Base-by-base conservation (phyloP, 2,888 invertebrate genomes). In the Drosophila borborema region DNA sequence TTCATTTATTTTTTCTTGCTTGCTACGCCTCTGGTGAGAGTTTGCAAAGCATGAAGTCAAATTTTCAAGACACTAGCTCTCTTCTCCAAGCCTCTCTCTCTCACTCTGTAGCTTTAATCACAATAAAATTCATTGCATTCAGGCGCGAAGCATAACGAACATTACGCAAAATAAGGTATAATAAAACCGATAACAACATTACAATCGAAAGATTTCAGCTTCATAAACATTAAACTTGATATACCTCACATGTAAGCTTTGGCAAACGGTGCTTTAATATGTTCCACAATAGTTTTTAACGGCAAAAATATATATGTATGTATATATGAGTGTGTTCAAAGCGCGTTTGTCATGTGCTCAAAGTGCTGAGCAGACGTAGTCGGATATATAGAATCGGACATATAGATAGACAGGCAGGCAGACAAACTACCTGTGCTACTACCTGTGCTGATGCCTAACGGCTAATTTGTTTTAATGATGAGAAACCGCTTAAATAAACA, bases 391-490 rank as follows among this genome's bases (percentile, higher is more conserved):
- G 61, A 67, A 55, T 67, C 59, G n/a, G 34, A 70, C 59, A 31
- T 41, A 5, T 38, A 16, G 4, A 31, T 14, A 36, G 51, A 48
- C 60, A 20, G 56, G 5, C 56, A 9, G 7, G 20, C 23, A 31
- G 54, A 60, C 54, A 36, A 20, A 18, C 45, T 36, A 20, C 31
- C 28, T 48, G 51, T 51, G 34, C 34, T 72, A 63, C 46, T 77
- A 67, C 41, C 48, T 67, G 66, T 76, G 60, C 77, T 64, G 68
- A 56, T 45, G 55, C 16, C 89, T 86, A 86, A 90, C 90, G 86
- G 89, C 86, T 86, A 86, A 90, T 86, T 90, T 89, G 82, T 73
- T 89, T 90, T 86, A 90, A 86, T 90, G 86, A 90, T 90, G 86
- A 86, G 86, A 86, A 85, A 89, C 85, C 80, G 86, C 89, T 86